Base-by-base conservation (phyloP, 2,113 vertebrate species). In the Lipophrys pholis region DNA sequence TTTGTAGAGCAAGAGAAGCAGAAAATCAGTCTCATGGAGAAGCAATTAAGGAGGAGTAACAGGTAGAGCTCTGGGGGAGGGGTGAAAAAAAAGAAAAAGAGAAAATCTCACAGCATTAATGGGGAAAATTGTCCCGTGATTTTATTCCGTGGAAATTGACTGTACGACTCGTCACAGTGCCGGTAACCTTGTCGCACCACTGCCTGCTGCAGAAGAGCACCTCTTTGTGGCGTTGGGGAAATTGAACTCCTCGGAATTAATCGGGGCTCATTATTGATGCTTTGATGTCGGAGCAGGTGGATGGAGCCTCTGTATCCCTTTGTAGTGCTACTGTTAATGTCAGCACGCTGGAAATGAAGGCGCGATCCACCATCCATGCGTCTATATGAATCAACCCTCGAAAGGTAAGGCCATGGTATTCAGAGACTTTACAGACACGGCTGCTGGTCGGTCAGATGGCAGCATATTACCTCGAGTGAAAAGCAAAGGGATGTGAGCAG, bases 171-270 rank as follows among this genome's bases (percentile, higher is more conserved):
- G 16, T 45, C 71, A 62, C 15, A 41, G 39, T 54, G 67, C 14
- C 5, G 1, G 42, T 74, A 60, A 80, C 78, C 85, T 84, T 38
- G 66, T 60, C 66, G 62, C 12, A 14, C 52, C 72, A 58, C 55
- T 0, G 51, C 67, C 21, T 84, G 64, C 54, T 30, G 41, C 10
- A 61, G 2, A 63, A 16, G 35, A 69, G 52, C 21, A 17, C 12
- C 70, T 65, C 67, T 69, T 77, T 68, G 69, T 51, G 50, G 48
- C 3, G 7, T 77, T 77, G 59, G 50, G 53, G 52, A 83, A 83
- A 82, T 86, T 8, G 14, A 46, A 86, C 83, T 88, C 81, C 76
- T 74, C 53, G 6, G 78, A 73, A 87, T 86, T 75, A 86, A 90
- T 83, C 82, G 80, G 69, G 53, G 54, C 45, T 76, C 42, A 81